Percentiles rank a stretch among this genome's conserved stretches.
Evolutionary conservation across 2,113 vertebrate species (phyloP).

Genomic region (Gorsachius goisagi): DNA sequence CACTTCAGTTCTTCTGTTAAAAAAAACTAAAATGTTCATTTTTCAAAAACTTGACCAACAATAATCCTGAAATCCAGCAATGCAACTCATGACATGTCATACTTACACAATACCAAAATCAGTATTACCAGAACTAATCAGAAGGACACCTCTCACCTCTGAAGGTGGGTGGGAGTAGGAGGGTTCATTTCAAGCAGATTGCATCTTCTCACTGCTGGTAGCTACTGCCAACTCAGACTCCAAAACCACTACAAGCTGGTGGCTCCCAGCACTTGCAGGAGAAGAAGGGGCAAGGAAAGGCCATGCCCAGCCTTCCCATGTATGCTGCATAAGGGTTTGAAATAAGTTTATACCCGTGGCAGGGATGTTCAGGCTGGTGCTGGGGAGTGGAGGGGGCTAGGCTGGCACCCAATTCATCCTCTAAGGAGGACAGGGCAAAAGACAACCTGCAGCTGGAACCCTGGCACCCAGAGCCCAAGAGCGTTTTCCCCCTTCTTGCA

Average conservation of each 20-base stretch:
- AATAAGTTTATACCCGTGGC: rapidly evolving
- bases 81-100: neutral
- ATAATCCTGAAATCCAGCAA: neutral
- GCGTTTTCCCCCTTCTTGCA: neutral
- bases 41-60: neutral
- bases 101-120: neutral
- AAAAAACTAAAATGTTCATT: neutral
- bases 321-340: neutral
- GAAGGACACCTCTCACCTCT: neutral
- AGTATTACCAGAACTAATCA: neutral
- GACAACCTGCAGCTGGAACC: neutral
- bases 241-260: neutral
- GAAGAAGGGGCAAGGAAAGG: neutral
- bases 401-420: neutral
- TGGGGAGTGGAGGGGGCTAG: neutral
- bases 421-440: neutral
- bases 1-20: neutral
- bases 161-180: neutral
- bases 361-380: neutral
- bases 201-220: neutral
- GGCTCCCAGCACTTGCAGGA: neutral
- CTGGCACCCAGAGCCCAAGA: neutral
- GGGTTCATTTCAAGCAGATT: neutral
- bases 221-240: neutral
- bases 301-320: neutral